Conservation (phyloP, 2,888 invertebrate genomes). For the Agonopterix subpropinquella region DNA sequence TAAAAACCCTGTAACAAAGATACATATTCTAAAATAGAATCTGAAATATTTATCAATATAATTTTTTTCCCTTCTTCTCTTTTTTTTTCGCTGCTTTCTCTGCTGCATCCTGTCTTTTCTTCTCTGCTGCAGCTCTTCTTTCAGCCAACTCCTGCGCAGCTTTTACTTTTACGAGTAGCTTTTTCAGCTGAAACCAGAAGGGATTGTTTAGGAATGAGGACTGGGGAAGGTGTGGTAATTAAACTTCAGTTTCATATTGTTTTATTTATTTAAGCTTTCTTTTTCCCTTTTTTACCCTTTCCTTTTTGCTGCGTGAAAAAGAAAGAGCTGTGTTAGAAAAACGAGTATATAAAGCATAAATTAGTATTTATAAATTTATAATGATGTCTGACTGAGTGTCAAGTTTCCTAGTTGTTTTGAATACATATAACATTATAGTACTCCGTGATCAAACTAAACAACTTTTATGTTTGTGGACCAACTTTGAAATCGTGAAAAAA, state of each 20-base stretch:
- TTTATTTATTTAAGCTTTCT: conserved; percentile 39
- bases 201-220: conserved; percentile 9
- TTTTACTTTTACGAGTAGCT: conserved; percentile 45
- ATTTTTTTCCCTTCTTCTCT: conserved; percentile 1
- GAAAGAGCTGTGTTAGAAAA: conserved; percentile 9
- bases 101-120: conserved; percentile 6
- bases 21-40: no score
- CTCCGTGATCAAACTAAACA: no score
- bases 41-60: not conserved
- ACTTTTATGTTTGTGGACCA: no score
- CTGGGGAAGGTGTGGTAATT: conserved; percentile 12
- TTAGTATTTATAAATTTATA: no score
- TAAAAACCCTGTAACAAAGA: no score
- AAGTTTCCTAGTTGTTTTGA: no score
- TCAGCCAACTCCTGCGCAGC: conserved; percentile 21
- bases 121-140: conserved; percentile 18
- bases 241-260: conserved; percentile 1
- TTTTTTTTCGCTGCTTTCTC: conserved; percentile 13
- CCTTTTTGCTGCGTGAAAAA: conserved; percentile 54
- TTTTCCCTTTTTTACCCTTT: conserved; percentile 62
- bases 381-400: no score
- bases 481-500: no score
- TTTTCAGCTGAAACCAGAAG: conserved; percentile 13
- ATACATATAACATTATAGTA: no score
- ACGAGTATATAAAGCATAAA: not conserved